phyloP scores from a whole-genome alignment of 2,888 invertebrate genomes.

The Frankliniella intonsa region DNA sequence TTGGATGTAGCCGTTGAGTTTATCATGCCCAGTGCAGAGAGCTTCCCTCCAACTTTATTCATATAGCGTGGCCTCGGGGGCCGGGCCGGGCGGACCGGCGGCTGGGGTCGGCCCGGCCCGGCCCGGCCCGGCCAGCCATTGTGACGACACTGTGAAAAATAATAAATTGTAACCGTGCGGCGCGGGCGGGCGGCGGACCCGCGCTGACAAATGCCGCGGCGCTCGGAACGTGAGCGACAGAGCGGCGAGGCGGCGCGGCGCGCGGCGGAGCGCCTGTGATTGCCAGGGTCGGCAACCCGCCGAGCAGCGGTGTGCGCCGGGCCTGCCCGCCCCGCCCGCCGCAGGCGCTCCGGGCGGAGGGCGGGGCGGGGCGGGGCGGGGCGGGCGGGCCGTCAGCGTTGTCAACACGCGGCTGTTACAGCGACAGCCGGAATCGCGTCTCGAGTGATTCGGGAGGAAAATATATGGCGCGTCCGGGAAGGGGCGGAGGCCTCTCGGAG shows the following conservation, averaged over 20 bases:
- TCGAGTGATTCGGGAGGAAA: background rate
- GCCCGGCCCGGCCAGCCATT: too few relatives aligned
- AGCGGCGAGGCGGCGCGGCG: background rate
- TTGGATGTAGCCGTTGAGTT: too few relatives aligned
- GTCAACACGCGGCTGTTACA: background rate
- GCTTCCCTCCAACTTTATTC: too few relatives aligned
- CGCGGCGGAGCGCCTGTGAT: background rate
- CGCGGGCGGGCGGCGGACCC: too few relatives aligned
- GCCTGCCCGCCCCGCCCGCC: too few relatives aligned
- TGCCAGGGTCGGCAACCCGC: background rate
- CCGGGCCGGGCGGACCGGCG: too few relatives aligned
- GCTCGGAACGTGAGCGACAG: background rate
- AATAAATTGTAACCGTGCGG: too few relatives aligned
- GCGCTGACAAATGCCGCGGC: too few relatives aligned
- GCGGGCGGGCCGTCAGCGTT: background rate
- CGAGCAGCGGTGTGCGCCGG: background rate
- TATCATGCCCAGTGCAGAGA: too few relatives aligned
- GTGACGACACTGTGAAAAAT: too few relatives aligned
- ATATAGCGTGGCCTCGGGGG: too few relatives aligned
- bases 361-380: background rate
- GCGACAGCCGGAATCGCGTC: constrained; percentile 6
- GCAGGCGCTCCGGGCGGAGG: background rate
- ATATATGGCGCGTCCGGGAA: background rate
- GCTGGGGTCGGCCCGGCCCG: too few relatives aligned
- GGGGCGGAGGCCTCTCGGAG: background rate